A percentile compares a stretch with the other conserved stretches of the same genome.
Conservation (phyloP, 37 sponge, comb jelly and placozoan species). For the Haliclona indistincta region DNA sequence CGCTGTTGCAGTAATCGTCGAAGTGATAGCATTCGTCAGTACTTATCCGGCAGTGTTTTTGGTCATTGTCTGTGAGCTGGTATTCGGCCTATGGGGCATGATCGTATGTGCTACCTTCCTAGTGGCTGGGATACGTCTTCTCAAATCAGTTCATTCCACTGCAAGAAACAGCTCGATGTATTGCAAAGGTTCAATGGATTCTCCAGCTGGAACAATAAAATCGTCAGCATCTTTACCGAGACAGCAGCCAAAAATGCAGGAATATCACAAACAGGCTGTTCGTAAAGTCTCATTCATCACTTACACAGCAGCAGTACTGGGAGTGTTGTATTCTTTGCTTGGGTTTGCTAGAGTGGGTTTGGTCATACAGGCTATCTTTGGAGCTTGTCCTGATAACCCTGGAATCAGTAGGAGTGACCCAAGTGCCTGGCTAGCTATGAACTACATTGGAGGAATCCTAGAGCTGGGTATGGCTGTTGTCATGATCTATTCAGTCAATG, state of each 20-base stretch:
- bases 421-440: slow-evolving; percentile 38
- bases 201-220: not conserved
- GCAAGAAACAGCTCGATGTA: slow-evolving; percentile 19
- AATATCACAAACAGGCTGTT: slow-evolving; percentile 33
- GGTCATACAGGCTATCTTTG: slow-evolving; percentile 11
- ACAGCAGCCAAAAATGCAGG: slow-evolving; percentile 16
- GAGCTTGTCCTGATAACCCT: slow-evolving; percentile 7
- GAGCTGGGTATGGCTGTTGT: slow-evolving; percentile 39
- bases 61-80: slow-evolving; percentile 39
- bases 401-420: not conserved
- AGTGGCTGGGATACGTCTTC: slow-evolving; percentile 36
- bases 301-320: slow-evolving; percentile 41
- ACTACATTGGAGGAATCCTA: slow-evolving; percentile 6
- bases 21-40: slow-evolving; percentile 22
- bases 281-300: slow-evolving; percentile 49
- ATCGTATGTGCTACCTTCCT: slow-evolving; percentile 50
- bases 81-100: slow-evolving; percentile 55
- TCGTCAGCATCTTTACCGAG: not conserved
- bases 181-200: slow-evolving; percentile 16
- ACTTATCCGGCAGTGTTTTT: not conserved
- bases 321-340: slow-evolving; percentile 46
- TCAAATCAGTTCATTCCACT: slow-evolving; percentile 22
- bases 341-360: slow-evolving; percentile 19
- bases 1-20: slow-evolving; percentile 48
- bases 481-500: slow-evolving; percentile 40